Conservation (phyloP, 2,797 vertebrate genomes). For the Eurystomus glaucurus region DNA sequence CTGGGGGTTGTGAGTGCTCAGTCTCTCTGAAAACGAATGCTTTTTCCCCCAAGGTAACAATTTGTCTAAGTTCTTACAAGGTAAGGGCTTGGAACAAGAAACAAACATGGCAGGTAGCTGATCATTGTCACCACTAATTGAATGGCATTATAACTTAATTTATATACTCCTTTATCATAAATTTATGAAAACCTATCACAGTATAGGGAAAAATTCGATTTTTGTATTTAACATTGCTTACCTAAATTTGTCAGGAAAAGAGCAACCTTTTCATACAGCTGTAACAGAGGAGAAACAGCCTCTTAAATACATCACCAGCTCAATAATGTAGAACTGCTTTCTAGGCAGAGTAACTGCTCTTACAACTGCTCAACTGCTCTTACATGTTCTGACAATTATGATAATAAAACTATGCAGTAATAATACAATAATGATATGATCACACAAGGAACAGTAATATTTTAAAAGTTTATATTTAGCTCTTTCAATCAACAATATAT, state of each 20-base stretch:
- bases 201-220: not conserved
- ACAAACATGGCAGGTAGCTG: not conserved
- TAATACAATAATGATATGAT: not conserved
- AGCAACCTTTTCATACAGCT: slow-evolving; percentile 96
- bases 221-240: slow-evolving; percentile 80
- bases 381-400: not conserved
- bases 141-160: not conserved
- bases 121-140: not conserved
- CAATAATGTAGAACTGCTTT: not conserved
- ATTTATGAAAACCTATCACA: not conserved
- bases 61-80: not conserved
- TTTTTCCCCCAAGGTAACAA: not conserved
- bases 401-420: not conserved
- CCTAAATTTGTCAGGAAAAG: slow-evolving; percentile 95
- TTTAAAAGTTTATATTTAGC: not conserved
- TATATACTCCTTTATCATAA: not conserved
- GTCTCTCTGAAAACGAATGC: not conserved
- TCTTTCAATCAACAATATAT: not conserved
- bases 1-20: not conserved
- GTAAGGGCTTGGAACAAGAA: not conserved
- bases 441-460: not conserved
- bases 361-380: not conserved
- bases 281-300: slow-evolving; percentile 75
- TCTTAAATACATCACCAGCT: not conserved
- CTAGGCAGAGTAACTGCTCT: not conserved